A percentile compares a stretch with the other conserved stretches of the same genome.
phyloP scores from a whole-genome alignment of 2,113 vertebrate species.

The Meles meles region DNA sequence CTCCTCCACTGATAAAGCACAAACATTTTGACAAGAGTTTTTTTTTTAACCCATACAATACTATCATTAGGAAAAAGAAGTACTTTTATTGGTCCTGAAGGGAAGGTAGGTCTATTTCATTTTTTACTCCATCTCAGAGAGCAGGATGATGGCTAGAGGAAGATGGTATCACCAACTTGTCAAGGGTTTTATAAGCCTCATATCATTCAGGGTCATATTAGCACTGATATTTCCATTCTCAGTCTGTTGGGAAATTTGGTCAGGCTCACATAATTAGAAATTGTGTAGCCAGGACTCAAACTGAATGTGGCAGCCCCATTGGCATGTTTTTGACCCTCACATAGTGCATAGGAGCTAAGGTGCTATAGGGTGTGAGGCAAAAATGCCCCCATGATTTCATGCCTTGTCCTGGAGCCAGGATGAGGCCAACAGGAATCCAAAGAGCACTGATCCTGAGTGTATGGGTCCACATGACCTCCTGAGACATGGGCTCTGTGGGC shows the following conservation, averaged over 20 bases:
- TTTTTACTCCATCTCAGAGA: not conserved
- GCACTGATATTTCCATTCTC: not conserved
- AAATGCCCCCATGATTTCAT: not conserved
- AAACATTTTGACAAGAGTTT: not conserved
- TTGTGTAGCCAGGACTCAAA: not conserved
- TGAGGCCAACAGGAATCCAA: not conserved
- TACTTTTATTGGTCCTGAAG: not conserved
- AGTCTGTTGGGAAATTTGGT: not conserved
- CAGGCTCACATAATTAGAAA: not conserved
- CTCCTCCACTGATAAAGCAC: not conserved
- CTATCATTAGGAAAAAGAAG: not conserved
- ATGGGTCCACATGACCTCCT: not conserved
- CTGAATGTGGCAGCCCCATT: not conserved
- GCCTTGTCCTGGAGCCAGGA: not conserved
- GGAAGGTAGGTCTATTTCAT: not conserved
- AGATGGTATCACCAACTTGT: accelerated
- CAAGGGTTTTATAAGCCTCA: not conserved
- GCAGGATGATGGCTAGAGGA: not conserved
- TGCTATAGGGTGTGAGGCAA: not conserved
- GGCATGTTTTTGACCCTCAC: not conserved
- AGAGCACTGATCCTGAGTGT: not conserved
- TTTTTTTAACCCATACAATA: not conserved
- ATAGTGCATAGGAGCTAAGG: not conserved
- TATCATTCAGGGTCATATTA: not conserved
- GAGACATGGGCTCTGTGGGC: not conserved